These are phyloP conservation scores for Steromphala cineraria DNA, from an alignment of 2,888 invertebrate species.

Conservation along the genomic window DNA sequence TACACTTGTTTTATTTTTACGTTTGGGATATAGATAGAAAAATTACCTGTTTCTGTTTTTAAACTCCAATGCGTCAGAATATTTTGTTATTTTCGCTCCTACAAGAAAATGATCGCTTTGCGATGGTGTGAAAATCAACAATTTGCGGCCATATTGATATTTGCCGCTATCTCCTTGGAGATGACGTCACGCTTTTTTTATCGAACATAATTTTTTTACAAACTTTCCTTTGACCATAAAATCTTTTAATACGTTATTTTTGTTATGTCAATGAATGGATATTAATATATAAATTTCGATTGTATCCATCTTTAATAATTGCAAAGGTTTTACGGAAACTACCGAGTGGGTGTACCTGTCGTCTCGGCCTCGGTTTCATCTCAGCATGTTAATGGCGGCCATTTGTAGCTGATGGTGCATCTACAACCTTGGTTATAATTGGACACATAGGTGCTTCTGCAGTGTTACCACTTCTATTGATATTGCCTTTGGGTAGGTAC, in stretches of 20 bases:
- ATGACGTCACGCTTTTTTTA: constrained; percentile 47
- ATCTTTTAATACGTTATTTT: neutral
- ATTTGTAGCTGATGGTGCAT: constrained; percentile 59
- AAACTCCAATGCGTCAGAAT: no score
- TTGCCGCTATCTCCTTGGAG: constrained; percentile 63
- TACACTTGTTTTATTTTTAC: no score
- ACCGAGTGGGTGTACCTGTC: constrained; percentile 55
- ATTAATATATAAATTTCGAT: no score
- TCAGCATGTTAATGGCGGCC: constrained; percentile 69
- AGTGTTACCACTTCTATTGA: neutral
- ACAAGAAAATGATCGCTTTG: neutral
- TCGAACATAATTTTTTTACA: neutral
- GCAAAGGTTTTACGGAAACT: neutral
- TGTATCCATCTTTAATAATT: no score
- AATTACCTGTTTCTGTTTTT: no score
- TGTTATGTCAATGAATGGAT: neutral
- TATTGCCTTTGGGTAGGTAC: neutral
- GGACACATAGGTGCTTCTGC: neutral
- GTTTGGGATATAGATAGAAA: no score
- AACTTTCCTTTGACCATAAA: neutral
- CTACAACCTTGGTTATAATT: constrained; percentile 37
- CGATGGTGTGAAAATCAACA: neutral
- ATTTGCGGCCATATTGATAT: constrained; percentile 55
- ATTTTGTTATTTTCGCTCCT: no score
- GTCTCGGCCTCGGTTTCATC: constrained; percentile 37